Evolutionary conservation across 2,797 vertebrate species (phyloP), one percentile per base, ranked within the genome.

Genomic region (Sebastes iracundus): DNA sequence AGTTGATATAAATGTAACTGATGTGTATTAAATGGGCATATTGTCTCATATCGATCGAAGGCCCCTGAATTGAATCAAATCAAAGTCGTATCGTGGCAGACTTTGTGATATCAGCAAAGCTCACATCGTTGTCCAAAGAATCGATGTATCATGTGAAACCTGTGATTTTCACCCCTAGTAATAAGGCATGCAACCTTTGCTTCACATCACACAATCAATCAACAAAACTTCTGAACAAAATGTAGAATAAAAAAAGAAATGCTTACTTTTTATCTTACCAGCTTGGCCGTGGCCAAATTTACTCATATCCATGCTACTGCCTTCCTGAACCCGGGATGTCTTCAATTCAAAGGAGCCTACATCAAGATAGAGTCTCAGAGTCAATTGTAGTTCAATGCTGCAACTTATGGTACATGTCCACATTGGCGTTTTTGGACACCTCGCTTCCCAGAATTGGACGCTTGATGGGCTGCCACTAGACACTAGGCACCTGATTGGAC

Each of bases 341-440:
- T 95, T 94, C 74, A 93, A 52, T 72, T 96, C 95, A 86, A 95
- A 94, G 63, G 95, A 88, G 32, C 92, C 95, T 95, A 62, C 20
- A 69, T 55, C 3, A 56, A 77, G 65, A 90, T 11, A 87, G 23
- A 84, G 16, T 53, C 9, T 25, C 30, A 72, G 27, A 71, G 77
- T 85, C 25, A 85, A 23, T 42, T 18, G 5, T 8, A 71, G 23
- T 61, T 62, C n/a, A 79, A 2, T 52, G 18, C 25, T 33, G 4
- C 23, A 56, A 46, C 10, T n/a, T 20, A n/a, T 49, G 42, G 16
- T 49, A 49, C 42, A 7, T 49, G 42, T 49, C 42, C 42, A 49
- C 42, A 49, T 7, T 7, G 16, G 16, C 7, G 7, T 49, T 49
- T 49, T 49, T 20, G 42, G 7, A 49, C 42, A 49, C 16, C 42